Percentiles rank a stretch among this genome's conserved stretches.
These are phyloP conservation scores for Ptychochromis oligacanthus DNA, from an alignment of 2,113 vertebrate species.

Conservation along the genomic window DNA sequence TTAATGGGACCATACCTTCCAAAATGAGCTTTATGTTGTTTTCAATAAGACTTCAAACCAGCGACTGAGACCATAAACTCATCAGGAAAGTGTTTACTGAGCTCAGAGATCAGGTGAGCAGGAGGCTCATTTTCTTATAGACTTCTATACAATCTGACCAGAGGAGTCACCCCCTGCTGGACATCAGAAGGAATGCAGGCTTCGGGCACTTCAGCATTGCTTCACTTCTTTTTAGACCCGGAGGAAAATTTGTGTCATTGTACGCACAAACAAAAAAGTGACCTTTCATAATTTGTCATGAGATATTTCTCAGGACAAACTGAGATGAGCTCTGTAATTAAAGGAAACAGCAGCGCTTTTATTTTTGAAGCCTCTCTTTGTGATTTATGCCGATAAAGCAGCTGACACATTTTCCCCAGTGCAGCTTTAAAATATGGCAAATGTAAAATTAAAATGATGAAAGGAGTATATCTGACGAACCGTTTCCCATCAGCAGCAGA, in stretches of 20 bases:
- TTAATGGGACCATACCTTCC: too few species aligned
- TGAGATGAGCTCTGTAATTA: not conserved
- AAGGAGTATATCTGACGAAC: constrained; percentile 21
- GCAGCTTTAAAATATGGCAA: constrained; percentile 21
- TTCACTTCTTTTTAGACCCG: not conserved
- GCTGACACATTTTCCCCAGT: not conserved
- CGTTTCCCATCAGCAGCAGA: constrained; percentile 9
- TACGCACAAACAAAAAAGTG: not conserved
- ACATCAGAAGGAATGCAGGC: not conserved
- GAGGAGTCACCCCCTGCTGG: too few species aligned
- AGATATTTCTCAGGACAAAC: not conserved
- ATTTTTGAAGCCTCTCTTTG: not conserved
- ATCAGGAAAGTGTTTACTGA: too few species aligned
- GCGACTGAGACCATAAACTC: too few species aligned
- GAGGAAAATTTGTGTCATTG: not conserved
- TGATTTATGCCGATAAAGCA: constrained; percentile 14
- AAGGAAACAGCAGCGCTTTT: not conserved
- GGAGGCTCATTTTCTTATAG: too few species aligned
- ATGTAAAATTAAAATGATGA: constrained; percentile 41
- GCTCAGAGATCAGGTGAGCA: too few species aligned
- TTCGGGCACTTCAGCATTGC: not conserved
- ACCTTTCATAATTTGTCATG: not conserved
- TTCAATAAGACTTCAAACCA: too few species aligned
- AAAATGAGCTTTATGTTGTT: too few species aligned
- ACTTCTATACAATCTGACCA: too few species aligned